Evolutionary conservation across 2,888 invertebrate species (phyloP).

Genomic region (Aleiodes testaceus): DNA sequence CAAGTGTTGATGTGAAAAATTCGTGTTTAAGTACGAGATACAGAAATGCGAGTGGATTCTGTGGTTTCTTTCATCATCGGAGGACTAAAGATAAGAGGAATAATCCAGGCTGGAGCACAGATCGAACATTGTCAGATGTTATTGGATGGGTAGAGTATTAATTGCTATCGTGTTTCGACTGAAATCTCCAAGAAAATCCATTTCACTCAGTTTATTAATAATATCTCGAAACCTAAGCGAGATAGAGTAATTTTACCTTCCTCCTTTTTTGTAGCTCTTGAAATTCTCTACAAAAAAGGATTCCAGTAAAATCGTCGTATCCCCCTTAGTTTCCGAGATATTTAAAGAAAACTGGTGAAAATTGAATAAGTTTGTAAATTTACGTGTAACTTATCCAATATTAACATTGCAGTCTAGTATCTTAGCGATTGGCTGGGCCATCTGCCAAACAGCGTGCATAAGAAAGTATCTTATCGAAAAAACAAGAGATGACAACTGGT

Average conservation of each 20-base stretch:
- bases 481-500: constrained; percentile 51
- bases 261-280: too few relatives aligned
- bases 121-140: constrained; percentile 65
- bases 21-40: constrained; percentile 53
- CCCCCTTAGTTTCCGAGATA: too few relatives aligned
- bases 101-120: constrained; percentile 62
- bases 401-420: constrained; percentile 76
- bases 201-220: too few relatives aligned
- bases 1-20: constrained; percentile 56
- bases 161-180: constrained; percentile 29
- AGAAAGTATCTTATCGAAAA: constrained; percentile 61
- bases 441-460: constrained; percentile 76
- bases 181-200: too few relatives aligned
- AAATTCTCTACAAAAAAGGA: too few relatives aligned
- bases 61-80: constrained; percentile 54
- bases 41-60: constrained; percentile 55
- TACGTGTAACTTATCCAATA: constrained; percentile 21
- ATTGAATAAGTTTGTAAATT: too few relatives aligned
- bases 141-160: constrained; percentile 64
- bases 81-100: constrained; percentile 59
- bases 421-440: constrained; percentile 78
- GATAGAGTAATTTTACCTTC: too few relatives aligned
- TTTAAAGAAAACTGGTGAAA: too few relatives aligned
- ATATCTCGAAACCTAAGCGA: too few relatives aligned
- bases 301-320: too few relatives aligned